phyloP scores from a whole-genome alignment of 1,140 invertebrate genomes.

The Drosophila kurseongensis region DNA sequence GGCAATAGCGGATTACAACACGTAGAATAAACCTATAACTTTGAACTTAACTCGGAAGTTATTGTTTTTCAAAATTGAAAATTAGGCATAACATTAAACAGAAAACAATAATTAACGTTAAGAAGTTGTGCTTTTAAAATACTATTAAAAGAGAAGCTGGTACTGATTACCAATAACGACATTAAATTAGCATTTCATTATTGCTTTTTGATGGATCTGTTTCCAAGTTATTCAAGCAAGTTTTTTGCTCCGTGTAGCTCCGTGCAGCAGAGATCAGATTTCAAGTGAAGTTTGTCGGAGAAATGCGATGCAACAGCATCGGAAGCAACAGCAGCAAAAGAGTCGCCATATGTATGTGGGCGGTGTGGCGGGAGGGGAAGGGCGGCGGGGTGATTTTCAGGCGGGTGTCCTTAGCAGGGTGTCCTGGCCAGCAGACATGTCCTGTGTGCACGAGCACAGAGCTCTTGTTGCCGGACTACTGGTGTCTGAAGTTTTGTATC shows the following conservation, averaged over 20 bases:
- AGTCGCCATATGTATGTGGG: slow-evolving; percentile 25
- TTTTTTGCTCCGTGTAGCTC: slow-evolving; percentile 12
- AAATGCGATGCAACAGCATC: slow-evolving; percentile 46
- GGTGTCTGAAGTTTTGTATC: slow-evolving; percentile 75
- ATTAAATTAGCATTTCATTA: no score
- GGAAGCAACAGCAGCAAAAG: slow-evolving; percentile 31
- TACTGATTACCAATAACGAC: no score
- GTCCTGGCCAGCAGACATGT: slow-evolving; percentile 31
- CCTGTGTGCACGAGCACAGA: background rate
- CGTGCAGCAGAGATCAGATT: slow-evolving; percentile 43
- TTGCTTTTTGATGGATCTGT: no score
- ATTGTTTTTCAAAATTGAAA: no score
- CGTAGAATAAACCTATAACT: background rate
- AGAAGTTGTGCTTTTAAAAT: no score
- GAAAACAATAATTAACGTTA: no score
- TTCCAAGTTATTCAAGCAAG: background rate
- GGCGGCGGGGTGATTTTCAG: background rate
- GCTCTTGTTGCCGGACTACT: slow-evolving; percentile 14
- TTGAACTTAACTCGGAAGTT: no score
- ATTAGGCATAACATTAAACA: no score
- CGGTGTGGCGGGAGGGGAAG: background rate
- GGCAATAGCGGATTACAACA: no score
- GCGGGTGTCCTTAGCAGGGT: background rate
- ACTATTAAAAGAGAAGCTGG: no score
- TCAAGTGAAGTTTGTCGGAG: slow-evolving; percentile 31